Percentiles rank a stretch among this genome's conserved stretches.
Evolutionary conservation across 2,797 vertebrate species (phyloP).

Genomic region (Phoeniculus purpureus): DNA sequence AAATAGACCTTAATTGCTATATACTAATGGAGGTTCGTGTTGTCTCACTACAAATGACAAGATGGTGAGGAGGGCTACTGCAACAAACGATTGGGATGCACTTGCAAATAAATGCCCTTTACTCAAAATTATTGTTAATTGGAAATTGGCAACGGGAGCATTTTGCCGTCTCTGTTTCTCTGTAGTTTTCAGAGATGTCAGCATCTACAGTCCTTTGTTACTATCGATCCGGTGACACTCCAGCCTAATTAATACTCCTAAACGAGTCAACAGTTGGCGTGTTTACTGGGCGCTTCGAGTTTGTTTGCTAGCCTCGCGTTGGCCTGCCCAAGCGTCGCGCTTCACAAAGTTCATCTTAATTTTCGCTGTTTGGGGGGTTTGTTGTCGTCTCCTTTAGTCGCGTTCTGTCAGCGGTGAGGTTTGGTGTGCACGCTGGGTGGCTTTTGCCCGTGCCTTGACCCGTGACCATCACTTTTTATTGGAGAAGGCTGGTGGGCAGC

Average conservation of each 20-base stretch:
- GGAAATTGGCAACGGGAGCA: slow-evolving; percentile 76
- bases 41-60: slow-evolving; percentile 86
- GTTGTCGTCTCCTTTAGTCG: not conserved
- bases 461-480: not conserved
- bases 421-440: not conserved
- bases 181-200: slow-evolving; percentile 67
- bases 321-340: slow-evolving; percentile 29
- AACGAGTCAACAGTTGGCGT: slow-evolving; percentile 68
- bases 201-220: slow-evolving; percentile 69
- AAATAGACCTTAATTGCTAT: slow-evolving; percentile 88
- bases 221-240: slow-evolving; percentile 50
- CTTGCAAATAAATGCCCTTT: slow-evolving; percentile 83
- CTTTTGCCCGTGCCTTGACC: not conserved
- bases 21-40: slow-evolving; percentile 88
- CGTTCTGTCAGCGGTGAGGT: not conserved
- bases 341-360: slow-evolving; percentile 5
- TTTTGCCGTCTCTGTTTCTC: slow-evolving; percentile 70
- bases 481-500: not conserved
- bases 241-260: slow-evolving; percentile 71
- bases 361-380: not conserved
- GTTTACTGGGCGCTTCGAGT: slow-evolving; percentile 59
- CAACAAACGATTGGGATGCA: slow-evolving; percentile 80
- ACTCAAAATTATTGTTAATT: slow-evolving; percentile 81
- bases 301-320: slow-evolving; percentile 46
- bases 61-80: slow-evolving; percentile 81